A percentile compares a stretch with the other conserved stretches of the same genome.
Conservation (phyloP, 2,797 vertebrate species). For the Danio jaintianensis region DNA sequence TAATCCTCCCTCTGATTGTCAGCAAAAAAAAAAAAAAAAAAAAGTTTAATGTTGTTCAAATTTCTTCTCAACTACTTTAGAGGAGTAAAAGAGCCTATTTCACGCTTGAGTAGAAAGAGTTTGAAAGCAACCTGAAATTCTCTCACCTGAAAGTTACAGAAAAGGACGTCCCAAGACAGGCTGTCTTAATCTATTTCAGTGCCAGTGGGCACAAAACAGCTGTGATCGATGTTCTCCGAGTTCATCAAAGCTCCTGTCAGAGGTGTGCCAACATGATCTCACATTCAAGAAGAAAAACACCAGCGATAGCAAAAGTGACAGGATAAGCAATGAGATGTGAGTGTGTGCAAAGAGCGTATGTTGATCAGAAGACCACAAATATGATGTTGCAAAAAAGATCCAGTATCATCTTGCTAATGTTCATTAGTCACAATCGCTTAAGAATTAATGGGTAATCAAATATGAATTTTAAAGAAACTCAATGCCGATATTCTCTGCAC, state of each 20-base stretch:
- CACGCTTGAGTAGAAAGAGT: constrained; percentile 12
- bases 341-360: background rate
- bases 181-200: constrained; percentile 41
- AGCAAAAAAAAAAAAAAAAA: background rate
- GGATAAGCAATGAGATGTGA: background rate
- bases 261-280: background rate
- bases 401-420: background rate
- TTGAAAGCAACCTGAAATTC: constrained; percentile 43
- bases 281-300: background rate
- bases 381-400: background rate
- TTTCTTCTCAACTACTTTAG: background rate
- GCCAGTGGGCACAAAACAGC: constrained; percentile 24
- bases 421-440: constrained; percentile 19
- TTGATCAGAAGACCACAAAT: background rate
- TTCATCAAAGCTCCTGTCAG: constrained; percentile 24
- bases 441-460: constrained; percentile 36
- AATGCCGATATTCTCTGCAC: constrained; percentile 17
- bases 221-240: constrained; percentile 15
- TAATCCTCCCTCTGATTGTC: background rate
- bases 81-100: constrained; percentile 30
- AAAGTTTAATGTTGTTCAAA: constrained; percentile 15
- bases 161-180: constrained; percentile 10
- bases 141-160: constrained; percentile 39
- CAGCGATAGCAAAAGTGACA: background rate
- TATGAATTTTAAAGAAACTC: constrained; percentile 35